Percentiles rank a stretch among this genome's conserved stretches.
Conservation (phyloP, 2,113 vertebrate genomes). For the Antechinus flavipes region DNA sequence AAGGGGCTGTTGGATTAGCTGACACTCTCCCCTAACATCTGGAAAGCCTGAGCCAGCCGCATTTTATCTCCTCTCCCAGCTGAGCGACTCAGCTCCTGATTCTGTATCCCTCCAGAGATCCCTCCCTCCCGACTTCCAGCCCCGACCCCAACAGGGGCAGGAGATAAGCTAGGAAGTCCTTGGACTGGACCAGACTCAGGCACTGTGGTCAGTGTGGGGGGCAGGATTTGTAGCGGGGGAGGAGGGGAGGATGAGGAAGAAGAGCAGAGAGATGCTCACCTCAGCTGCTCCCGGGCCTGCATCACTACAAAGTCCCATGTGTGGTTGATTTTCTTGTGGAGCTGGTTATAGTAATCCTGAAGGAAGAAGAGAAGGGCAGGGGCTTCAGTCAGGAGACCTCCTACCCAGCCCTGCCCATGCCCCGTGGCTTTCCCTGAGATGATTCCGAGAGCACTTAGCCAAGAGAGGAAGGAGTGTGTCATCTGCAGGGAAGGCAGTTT, state of each 20-base stretch:
- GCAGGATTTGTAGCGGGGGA: no score
- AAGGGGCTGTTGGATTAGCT: background rate
- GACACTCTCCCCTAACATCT: background rate
- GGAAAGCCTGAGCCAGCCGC: background rate
- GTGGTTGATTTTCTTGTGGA: conserved; percentile 95
- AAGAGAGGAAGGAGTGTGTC: background rate
- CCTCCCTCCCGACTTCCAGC: background rate
- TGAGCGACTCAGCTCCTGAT: background rate
- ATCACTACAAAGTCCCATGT: conserved; percentile 97
- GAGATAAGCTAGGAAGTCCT: background rate
- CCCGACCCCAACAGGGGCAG: background rate
- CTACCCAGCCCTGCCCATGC: background rate
- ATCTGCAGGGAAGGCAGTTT: background rate
- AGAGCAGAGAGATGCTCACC: conserved; percentile 86
- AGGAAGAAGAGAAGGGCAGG: background rate
- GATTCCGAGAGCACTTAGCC: background rate
- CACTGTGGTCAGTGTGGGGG: background rate
- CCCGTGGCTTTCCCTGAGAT: background rate
- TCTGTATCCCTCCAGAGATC: background rate
- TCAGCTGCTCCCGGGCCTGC: conserved; percentile 96
- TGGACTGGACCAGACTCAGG: background rate
- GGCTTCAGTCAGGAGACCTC: background rate
- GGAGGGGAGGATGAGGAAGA: rapidly evolving
- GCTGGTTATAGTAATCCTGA: conserved; percentile 91
- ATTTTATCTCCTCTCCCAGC: background rate